Evolutionary conservation across 2,888 invertebrate genomes (phyloP).

Genomic region (Frankliniella intonsa): DNA sequence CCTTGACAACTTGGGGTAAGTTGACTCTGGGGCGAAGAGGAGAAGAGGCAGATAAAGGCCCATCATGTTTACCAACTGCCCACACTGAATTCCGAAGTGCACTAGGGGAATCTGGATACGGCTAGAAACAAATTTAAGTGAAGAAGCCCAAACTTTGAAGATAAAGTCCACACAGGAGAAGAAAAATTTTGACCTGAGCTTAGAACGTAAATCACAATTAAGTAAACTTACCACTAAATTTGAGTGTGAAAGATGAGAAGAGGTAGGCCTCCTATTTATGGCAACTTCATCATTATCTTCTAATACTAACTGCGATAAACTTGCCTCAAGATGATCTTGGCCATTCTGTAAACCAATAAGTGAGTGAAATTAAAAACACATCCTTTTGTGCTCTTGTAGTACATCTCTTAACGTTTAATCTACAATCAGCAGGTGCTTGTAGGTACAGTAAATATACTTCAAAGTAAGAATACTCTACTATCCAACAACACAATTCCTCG

Average conservation of each 20-base stretch:
- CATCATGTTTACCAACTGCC: slow-evolving; percentile 29
- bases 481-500: too few relatives aligned
- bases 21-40: slow-evolving; percentile 22
- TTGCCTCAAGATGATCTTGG: slow-evolving; percentile 40
- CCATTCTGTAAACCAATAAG: background rate
- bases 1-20: slow-evolving; percentile 27
- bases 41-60: slow-evolving; percentile 12
- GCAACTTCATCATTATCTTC: slow-evolving; percentile 41
- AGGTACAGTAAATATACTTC: too few relatives aligned
- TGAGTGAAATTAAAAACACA: background rate
- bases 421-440: too few relatives aligned
- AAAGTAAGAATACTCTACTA: too few relatives aligned
- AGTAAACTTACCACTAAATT: background rate
- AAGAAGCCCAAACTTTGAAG: background rate
- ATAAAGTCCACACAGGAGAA: background rate
- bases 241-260: background rate
- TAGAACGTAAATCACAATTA: background rate
- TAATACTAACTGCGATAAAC: slow-evolving; percentile 43
- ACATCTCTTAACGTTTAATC: too few relatives aligned
- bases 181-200: too few relatives aligned
- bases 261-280: background rate
- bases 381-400: too few relatives aligned
- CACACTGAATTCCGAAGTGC: slow-evolving; percentile 31
- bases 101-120: background rate
- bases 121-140: background rate